Evolutionary conservation across 2,888 invertebrate species (phyloP).

Genomic region (Nephrotoma appendiculata): DNA sequence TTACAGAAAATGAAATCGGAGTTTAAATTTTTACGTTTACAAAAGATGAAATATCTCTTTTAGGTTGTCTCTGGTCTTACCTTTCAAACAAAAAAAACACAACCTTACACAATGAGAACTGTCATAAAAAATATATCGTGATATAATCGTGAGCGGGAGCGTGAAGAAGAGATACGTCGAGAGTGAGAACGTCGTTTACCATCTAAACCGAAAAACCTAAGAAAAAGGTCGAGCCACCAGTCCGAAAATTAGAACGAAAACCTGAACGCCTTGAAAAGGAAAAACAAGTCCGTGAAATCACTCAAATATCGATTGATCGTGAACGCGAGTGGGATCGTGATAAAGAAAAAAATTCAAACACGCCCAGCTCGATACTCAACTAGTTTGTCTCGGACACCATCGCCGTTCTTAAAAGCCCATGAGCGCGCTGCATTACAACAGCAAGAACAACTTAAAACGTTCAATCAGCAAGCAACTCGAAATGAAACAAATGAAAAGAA

Average conservation of each 20-base stretch:
- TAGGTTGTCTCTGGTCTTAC: too few relatives aligned
- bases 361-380: constrained; percentile 37
- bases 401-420: constrained; percentile 57
- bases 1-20: too few relatives aligned
- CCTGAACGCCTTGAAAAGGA: constrained; percentile 11
- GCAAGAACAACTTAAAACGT: constrained; percentile 9
- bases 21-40: too few relatives aligned
- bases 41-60: too few relatives aligned
- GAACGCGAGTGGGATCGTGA: neutral
- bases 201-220: constrained; percentile 17
- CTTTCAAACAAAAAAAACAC: too few relatives aligned
- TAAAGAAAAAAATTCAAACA: neutral
- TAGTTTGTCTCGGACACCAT: constrained; percentile 73
- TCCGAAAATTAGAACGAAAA: constrained; percentile 16
- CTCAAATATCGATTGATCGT: constrained; percentile 12
- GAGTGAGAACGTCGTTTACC: neutral
- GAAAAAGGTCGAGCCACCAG: constrained; percentile 15
- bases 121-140: too few relatives aligned
- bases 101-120: too few relatives aligned
- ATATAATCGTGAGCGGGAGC: constrained; percentile 6
- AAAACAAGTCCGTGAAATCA: constrained; percentile 11
- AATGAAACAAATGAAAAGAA: constrained; percentile 9
- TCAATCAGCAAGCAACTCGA: constrained; percentile 33
- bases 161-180: neutral
- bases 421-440: constrained; percentile 19